Evolutionary conservation across 2,797 vertebrate species (phyloP), one percentile per base, ranked within the genome.

Genomic region (Psittacula echo): DNA sequence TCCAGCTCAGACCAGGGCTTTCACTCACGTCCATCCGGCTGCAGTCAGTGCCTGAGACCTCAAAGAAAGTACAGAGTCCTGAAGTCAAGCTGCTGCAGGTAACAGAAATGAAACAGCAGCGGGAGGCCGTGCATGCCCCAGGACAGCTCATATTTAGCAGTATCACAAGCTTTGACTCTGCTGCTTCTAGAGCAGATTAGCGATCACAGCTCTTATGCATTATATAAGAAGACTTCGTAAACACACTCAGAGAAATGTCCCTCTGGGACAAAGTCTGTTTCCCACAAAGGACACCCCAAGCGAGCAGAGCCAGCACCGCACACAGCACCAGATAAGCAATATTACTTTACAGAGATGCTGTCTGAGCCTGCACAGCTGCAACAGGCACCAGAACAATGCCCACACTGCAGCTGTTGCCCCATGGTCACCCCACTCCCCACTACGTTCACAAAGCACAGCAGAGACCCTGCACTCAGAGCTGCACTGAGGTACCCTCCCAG

Each of bases 321-420:
- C 1, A 0, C 0, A 0, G 85, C 72, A 18, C 47, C 1, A 4
- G 75, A n/a, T 5, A 7, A 54, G 64, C 0, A 0, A 0, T 12
- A 15, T 34, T 64, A 45, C 58, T 23, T 48, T 4, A 34, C 0
- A 4, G 56, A 74, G 51, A n/a, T 1, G 13, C 47, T 30, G 51
- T 61, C 79, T 7, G 48, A 95, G 81, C 70, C 56, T 72, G 48
- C 32, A 34, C 48, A 3, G 32, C 70, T 29, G 79, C 66, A 73
- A 77, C 5, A 2, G 80, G 62, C 61, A 71, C 50, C 20, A 5
- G 10, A 34, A 34, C 34, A 34, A 34, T 34, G 34, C 34, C 34
- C 34, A 34, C 34, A 34, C 34, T 34, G 34, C 84, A 87, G 77
- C 22, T 3, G 1, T 8, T 6, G 73, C 37, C 50, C 74, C 13